Evolutionary conservation across 2,888 invertebrate species (phyloP).

Genomic region (Drosophila nr. medialis): DNA sequence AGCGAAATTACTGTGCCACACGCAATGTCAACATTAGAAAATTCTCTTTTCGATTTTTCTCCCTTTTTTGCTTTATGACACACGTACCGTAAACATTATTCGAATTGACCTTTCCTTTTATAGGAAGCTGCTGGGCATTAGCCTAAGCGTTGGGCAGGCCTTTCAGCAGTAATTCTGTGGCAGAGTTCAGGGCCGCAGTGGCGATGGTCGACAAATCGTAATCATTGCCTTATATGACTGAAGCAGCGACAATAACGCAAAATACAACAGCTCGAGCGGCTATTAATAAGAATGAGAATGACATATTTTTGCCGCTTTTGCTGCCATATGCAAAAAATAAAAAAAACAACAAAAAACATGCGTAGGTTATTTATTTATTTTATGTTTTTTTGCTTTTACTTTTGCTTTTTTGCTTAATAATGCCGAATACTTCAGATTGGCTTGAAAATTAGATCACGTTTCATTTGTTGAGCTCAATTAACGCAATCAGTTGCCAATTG

Average conservation of each 20-base stretch:
- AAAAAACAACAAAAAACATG: slow-evolving; percentile 7
- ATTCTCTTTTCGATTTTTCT: slow-evolving; percentile 4
- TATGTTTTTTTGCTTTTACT: neutral
- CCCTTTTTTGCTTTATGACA: slow-evolving; percentile 40
- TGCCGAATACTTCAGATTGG: slow-evolving; percentile 7
- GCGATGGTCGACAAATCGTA: slow-evolving; percentile 31
- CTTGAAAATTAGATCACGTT: slow-evolving; percentile 53
- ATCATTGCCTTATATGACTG: slow-evolving; percentile 37
- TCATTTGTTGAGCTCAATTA: slow-evolving; percentile 17
- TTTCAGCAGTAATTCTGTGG: slow-evolving; percentile 21
- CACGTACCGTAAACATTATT: slow-evolving; percentile 58
- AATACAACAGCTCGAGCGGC: slow-evolving; percentile 41
- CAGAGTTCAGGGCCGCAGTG: slow-evolving; percentile 59
- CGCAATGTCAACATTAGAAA: slow-evolving; percentile 61
- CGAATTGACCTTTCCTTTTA: slow-evolving; percentile 62
- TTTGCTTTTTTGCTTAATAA: slow-evolving; percentile 5
- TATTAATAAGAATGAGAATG: slow-evolving; percentile 65
- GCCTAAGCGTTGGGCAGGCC: slow-evolving; percentile 32
- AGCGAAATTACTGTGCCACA: slow-evolving; percentile 46
- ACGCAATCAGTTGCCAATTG: neutral
- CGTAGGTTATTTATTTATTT: neutral
- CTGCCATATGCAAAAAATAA: slow-evolving; percentile 35
- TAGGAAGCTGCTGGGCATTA: slow-evolving; percentile 52
- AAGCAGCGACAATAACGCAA: slow-evolving; percentile 10
- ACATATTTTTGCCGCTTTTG: slow-evolving; percentile 50